phyloP scores from a whole-genome alignment of 2,113 vertebrate species.

The Amphiprion percula region DNA sequence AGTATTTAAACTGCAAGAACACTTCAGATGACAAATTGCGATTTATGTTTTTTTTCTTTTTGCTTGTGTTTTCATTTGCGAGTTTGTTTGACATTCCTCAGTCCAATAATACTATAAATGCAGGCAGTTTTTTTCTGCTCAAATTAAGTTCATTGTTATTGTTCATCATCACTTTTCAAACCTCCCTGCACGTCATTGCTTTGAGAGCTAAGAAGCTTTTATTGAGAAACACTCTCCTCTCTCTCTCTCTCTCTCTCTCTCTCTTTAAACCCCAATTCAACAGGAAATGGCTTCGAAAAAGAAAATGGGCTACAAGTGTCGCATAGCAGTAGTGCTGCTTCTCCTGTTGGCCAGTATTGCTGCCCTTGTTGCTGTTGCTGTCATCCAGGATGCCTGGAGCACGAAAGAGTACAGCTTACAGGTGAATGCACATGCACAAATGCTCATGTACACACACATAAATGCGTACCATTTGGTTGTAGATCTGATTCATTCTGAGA shows the following conservation, averaged over 20 bases:
- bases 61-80: too few species aligned
- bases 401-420: constrained; percentile 84
- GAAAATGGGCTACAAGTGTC: constrained; percentile 82
- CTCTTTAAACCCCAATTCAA: constrained; percentile 3
- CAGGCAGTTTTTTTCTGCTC: neutral
- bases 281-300: constrained; percentile 82
- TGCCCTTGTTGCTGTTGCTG: constrained; percentile 87
- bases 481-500: neutral
- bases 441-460: neutral
- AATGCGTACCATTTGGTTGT: neutral
- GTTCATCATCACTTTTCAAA: constrained; percentile 30
- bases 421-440: constrained; percentile 76
- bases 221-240: constrained; percentile 21
- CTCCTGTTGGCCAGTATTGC: constrained; percentile 89
- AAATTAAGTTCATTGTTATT: constrained; percentile 19
- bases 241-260: too few species aligned
- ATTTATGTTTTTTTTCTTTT: too few species aligned
- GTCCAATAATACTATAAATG: neutral
- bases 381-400: constrained; percentile 88
- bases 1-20: too few species aligned
- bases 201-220: constrained; percentile 48
- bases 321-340: constrained; percentile 80
- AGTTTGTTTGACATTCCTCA: neutral
- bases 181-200: constrained; percentile 10
- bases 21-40: too few species aligned